Evolutionary conservation across 2,797 vertebrate genomes (phyloP).

Genomic region (Silurus aristotelis): DNA sequence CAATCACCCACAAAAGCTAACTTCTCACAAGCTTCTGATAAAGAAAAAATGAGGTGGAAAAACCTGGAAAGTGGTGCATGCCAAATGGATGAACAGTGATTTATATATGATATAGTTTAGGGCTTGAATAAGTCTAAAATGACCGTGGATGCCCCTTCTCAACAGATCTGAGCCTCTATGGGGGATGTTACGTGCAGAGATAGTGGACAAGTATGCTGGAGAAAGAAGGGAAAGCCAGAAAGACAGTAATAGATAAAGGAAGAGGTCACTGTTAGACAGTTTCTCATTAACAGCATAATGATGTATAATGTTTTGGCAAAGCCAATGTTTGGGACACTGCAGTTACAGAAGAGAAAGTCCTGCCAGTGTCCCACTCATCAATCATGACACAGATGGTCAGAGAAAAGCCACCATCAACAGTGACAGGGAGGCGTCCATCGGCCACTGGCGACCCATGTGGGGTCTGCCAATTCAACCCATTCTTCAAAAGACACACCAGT

Average conservation of each 20-base stretch:
- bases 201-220: conserved; percentile 27
- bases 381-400: conserved; percentile 77
- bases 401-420: conserved; percentile 70
- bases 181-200: conserved; percentile 64
- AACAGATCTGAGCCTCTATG: conserved; percentile 69
- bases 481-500: conserved; percentile 63
- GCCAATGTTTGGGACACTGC: conserved; percentile 38
- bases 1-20: conserved; percentile 72
- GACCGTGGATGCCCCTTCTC: conserved; percentile 44
- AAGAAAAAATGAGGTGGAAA: too few species aligned
- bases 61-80: conserved; percentile 25
- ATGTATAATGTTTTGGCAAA: conserved; percentile 41
- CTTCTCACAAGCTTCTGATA: conserved; percentile 71
- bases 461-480: conserved; percentile 60
- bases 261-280: background rate
- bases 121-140: conserved; percentile 15
- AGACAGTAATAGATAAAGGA: conserved; percentile 24
- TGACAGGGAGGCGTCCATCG: conserved; percentile 66
- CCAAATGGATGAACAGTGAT: conserved; percentile 6
- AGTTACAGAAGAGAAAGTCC: conserved; percentile 38
- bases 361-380: conserved; percentile 62
- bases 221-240: conserved; percentile 33
- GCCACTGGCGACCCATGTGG: conserved; percentile 60
- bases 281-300: conserved; percentile 35
- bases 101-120: conserved; percentile 73